These are phyloP conservation scores for Chlorocebus sabaeus DNA, from an alignment of 2,113 vertebrate genomes.

Conservation along the genomic window DNA sequence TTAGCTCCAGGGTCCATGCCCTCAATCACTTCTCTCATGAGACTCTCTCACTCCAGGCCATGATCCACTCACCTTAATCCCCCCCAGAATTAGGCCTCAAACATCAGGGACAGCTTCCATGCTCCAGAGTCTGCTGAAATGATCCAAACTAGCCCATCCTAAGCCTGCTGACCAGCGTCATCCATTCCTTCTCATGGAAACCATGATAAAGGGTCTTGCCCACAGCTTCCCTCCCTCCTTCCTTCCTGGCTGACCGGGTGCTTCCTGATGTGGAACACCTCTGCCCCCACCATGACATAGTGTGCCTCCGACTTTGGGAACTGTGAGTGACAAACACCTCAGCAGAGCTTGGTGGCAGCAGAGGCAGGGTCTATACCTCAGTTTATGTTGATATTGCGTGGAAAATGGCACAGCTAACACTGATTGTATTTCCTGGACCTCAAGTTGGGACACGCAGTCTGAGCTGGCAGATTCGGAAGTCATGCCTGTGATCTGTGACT, in stretches of 20 bases:
- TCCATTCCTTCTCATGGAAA: not conserved
- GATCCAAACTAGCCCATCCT: too few species aligned
- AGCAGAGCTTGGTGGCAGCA: not conserved
- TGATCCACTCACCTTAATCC: not conserved
- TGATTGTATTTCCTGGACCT: not conserved
- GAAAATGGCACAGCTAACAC: rapidly evolving
- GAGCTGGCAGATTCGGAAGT: not conserved
- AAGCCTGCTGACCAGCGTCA: not conserved
- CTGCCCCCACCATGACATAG: too few species aligned
- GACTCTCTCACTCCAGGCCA: not conserved
- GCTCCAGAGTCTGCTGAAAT: not conserved
- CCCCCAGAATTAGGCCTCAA: not conserved
- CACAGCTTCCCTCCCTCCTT: not conserved
- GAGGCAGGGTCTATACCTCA: not conserved
- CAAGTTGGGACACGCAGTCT: not conserved
- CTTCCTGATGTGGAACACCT: too few species aligned
- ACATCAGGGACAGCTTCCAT: not conserved
- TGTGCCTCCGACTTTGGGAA: rapidly evolving
- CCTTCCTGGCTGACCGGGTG: not conserved
- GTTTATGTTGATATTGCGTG: not conserved
- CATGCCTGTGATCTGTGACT: not conserved
- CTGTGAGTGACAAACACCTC: too few species aligned
- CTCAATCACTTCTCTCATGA: too few species aligned
- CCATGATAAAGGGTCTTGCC: not conserved
- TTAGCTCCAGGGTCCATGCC: rapidly evolving